These are phyloP conservation scores for Vanessa cardui DNA, from an alignment of 2,888 invertebrate genomes.

Conservation along the genomic window DNA sequence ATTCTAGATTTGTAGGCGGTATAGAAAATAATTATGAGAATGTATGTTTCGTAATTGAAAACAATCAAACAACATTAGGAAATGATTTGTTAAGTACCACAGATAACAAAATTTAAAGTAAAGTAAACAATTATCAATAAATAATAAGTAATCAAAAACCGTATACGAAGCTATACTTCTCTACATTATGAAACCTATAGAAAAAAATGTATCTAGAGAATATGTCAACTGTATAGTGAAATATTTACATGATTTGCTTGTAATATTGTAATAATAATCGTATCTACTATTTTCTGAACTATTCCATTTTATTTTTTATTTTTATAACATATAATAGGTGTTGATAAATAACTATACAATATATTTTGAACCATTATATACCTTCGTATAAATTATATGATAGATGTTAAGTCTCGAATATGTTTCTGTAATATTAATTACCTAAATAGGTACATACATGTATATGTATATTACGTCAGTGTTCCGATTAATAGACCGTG, in stretches of 20 bases:
- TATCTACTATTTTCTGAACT: constrained; percentile 28
- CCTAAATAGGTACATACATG: no score
- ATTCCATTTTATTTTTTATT: constrained; percentile 25
- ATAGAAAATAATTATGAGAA: no score
- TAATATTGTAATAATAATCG: neutral
- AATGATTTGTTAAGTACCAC: no score
- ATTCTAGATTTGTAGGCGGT: no score
- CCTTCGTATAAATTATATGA: constrained; percentile 20
- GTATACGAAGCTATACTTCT: no score
- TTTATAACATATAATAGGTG: constrained; percentile 12
- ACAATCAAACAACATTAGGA: no score
- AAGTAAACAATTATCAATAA: no score
- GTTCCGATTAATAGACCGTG: no score
- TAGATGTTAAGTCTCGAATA: constrained; percentile 28
- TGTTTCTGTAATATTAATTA: neutral
- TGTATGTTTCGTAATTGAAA: no score
- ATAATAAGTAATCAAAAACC: no score
- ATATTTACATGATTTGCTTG: constrained; percentile 16
- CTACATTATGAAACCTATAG: neutral
- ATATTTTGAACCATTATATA: constrained; percentile 24
- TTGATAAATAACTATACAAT: constrained; percentile 21
- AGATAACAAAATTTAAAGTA: no score
- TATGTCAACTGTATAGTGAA: constrained; percentile 3
- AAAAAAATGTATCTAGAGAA: constrained; percentile 1
- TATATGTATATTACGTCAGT: no score